These are phyloP conservation scores for Tachysurus fulvidraco DNA, from an alignment of 2,113 vertebrate genomes.

Conservation along the genomic window DNA sequence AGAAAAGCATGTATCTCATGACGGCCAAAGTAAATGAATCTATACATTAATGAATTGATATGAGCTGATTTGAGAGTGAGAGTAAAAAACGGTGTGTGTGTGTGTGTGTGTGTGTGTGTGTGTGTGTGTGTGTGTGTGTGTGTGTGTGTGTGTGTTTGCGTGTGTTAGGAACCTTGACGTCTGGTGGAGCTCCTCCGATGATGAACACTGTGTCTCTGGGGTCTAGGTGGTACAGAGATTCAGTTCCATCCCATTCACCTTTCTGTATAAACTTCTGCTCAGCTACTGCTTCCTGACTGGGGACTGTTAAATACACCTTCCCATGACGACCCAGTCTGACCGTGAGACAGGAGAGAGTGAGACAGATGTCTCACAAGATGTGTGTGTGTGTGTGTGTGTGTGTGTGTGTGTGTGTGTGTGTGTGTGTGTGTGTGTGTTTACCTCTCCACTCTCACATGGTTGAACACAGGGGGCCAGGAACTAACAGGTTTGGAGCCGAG, in stretches of 20 bases:
- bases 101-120: conserved; percentile 2
- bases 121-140: not conserved
- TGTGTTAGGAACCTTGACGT: conserved; percentile 74
- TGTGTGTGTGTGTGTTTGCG: conserved; percentile 12
- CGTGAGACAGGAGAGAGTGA: not conserved
- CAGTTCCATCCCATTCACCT: conserved; percentile 79
- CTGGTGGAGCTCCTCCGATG: conserved; percentile 86
- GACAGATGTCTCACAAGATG: no score
- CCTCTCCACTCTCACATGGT: conserved; percentile 94
- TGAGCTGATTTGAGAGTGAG: not conserved
- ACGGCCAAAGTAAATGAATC: not conserved
- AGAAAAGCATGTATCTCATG: not conserved
- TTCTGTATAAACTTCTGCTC: conserved; percentile 99
- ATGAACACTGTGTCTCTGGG: conserved; percentile 87
- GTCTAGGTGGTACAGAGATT: conserved; percentile 87
- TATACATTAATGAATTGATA: not conserved
- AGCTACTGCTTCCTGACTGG: conserved; percentile 83
- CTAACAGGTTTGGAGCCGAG: conserved; percentile 92
- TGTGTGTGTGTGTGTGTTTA: conserved; percentile 58
- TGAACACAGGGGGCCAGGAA: conserved; percentile 93
- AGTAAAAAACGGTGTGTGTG: not conserved
- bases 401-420: not conserved
- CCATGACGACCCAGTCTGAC: conserved; percentile 88
- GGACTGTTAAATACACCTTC: conserved; percentile 91
- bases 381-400: not conserved